Conservation (phyloP, 2,888 invertebrate species). For the Acleris sparsana region DNA sequence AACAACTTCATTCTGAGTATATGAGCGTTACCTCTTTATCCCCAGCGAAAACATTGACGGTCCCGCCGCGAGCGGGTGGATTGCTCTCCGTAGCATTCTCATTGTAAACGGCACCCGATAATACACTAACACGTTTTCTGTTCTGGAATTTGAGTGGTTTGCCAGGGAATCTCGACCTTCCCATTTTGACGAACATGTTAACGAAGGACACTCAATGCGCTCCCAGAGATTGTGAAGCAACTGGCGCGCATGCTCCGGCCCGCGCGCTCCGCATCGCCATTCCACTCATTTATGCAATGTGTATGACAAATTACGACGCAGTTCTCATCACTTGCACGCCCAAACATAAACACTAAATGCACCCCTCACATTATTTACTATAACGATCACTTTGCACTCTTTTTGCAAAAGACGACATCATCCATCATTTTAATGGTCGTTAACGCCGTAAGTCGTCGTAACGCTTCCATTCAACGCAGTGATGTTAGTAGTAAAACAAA, state of each 20-base stretch:
- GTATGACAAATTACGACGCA: constrained; percentile 81
- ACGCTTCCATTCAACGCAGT: constrained; percentile 78
- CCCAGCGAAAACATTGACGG: constrained; percentile 75
- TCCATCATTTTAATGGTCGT: constrained; percentile 81
- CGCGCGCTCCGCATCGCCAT: constrained; percentile 83
- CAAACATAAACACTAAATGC: constrained; percentile 71
- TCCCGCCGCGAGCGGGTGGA: constrained; percentile 73
- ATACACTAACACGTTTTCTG: constrained; percentile 92
- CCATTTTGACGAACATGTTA: constrained; percentile 86
- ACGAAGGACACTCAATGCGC: constrained; percentile 83
- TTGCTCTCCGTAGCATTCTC: constrained; percentile 75
- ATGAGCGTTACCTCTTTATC: constrained; percentile 76
- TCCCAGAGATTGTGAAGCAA: constrained; percentile 76
- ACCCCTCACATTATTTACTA: constrained; percentile 76
- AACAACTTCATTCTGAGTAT: constrained; percentile 36
- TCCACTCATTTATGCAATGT: constrained; percentile 82
- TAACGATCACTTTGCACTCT: constrained; percentile 75
- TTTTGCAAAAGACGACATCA: constrained; percentile 78
- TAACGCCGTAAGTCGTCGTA: constrained; percentile 73
- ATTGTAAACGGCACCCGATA: constrained; percentile 85
- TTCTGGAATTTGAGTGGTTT: constrained; percentile 94
- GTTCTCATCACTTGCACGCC: constrained; percentile 71
- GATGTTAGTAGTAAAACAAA: constrained; percentile 76
- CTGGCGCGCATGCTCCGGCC: constrained; percentile 83
- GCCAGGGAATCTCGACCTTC: constrained; percentile 93